phyloP scores from a whole-genome alignment of 2,113 vertebrate species.

The Suncus etruscus region DNA sequence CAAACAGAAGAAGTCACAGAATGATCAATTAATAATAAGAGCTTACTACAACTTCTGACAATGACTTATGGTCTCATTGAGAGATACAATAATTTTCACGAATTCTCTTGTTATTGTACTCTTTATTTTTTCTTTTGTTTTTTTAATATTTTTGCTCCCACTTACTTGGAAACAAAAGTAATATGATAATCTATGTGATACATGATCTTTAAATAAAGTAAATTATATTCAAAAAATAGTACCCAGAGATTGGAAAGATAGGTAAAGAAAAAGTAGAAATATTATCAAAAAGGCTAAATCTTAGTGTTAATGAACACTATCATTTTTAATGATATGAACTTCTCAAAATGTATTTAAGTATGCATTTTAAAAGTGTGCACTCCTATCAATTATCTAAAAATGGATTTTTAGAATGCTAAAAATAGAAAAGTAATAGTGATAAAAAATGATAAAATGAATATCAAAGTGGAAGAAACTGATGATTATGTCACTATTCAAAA shows the following conservation, averaged over 20 bases:
- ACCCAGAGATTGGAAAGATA: neutral
- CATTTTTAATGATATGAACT: neutral
- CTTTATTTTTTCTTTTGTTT: no score
- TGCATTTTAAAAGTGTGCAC: neutral
- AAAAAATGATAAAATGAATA: neutral
- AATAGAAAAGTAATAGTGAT: neutral
- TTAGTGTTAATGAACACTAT: neutral
- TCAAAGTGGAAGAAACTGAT: neutral
- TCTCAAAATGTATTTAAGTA: neutral
- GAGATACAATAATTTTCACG: no score
- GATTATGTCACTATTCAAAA: neutral
- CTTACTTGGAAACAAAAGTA: no score
- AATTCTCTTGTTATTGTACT: no score
- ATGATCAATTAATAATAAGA: no score
- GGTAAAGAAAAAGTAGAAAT: neutral
- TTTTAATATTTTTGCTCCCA: no score
- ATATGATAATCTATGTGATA: no score
- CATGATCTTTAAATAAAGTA: no score
- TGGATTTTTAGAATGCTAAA: neutral
- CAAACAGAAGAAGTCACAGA: no score
- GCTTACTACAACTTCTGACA: no score
- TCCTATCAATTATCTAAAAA: neutral
- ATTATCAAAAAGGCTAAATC: neutral
- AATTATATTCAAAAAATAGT: neutral
- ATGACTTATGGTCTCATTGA: no score